Conservation (phyloP, 2,797 vertebrate species). For the Sebastes steindachneri region DNA sequence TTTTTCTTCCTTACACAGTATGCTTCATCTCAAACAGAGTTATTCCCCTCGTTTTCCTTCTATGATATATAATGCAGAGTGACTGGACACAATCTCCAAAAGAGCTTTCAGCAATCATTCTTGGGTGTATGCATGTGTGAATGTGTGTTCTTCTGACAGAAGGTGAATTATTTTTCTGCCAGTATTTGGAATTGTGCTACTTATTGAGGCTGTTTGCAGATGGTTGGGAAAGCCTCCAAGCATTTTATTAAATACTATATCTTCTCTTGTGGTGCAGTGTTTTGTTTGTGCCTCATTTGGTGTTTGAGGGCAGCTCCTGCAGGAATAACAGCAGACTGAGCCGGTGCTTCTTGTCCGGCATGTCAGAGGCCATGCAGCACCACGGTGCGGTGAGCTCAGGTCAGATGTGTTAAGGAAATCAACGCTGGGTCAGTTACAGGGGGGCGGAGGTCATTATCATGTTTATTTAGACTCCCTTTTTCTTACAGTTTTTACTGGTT, state of each 20-base stretch:
- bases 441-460: background rate
- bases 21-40: conserved; percentile 33
- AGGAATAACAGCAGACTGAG: conserved; percentile 21
- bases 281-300: conserved; percentile 19
- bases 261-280: conserved; percentile 8
- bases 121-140: background rate
- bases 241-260: conserved; percentile 40
- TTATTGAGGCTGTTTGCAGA: conserved; percentile 30
- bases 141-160: conserved; percentile 3
- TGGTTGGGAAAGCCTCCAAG: conserved; percentile 32
- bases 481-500: background rate
- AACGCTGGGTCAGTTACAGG: background rate
- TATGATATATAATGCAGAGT: conserved; percentile 48
- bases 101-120: conserved; percentile 26
- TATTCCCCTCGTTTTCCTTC: conserved; percentile 39
- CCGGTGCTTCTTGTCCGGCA: background rate
- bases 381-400: background rate
- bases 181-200: conserved; percentile 29
- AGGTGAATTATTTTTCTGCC: conserved; percentile 46
- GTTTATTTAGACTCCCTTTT: conserved; percentile 42
- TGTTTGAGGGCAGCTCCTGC: conserved; percentile 23
- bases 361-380: conserved; percentile 27
- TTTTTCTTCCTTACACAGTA: conserved; percentile 6
- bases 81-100: conserved; percentile 47
- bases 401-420: conserved; percentile 24